Evolutionary conservation across 1,140 invertebrate species (phyloP), one percentile per base, ranked within the genome.

Genomic region (Drosophila bifasciata): DNA sequence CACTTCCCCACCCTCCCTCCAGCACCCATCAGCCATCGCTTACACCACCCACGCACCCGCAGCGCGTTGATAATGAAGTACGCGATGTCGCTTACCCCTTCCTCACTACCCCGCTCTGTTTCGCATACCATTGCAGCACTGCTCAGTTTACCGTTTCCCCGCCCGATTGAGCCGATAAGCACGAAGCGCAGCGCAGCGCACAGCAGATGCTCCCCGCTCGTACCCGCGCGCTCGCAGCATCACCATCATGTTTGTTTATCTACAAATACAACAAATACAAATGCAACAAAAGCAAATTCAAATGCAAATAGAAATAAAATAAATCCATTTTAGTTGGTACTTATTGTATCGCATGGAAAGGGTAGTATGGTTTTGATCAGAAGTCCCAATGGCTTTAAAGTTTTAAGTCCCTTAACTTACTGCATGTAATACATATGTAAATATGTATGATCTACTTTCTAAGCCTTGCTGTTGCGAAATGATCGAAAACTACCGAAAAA

Each of bases 41-140:
- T 53, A 44, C 58, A 50, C 62, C 58, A 50, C 62, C 64, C 64
- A 56, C 40, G 51, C 60, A 44, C 50, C 41, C 44, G n/a, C 55
- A 32, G 57, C 45, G 19, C 36, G 59, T 49, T 9, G 56, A 78
- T 80, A 81, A 81, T 76, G 64, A 79, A 71, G 60, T 67, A 28
- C 50, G 15, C 44, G 66, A 28, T 8, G 28, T 28, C 11, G 11
- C 32, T 13, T 9, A 11, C 15, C 19, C 25, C 16, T 25, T 7
- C 5, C 48, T 23, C 49, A 1, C 21, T 28, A 4, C 7, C 1
- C 3, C 40, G 16, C 17, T 21, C 6, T 11, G 25, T 21, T 51
- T 48, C 46, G 25, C 49, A 28, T 50, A 21, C 28, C 58, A 19
- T 23, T 16, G 44, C 55, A 9, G 11, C 55, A 32, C 39, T 63